These are phyloP conservation scores for Podiceps cristatus DNA, from an alignment of 2,113 vertebrate genomes.

Conservation along the genomic window DNA sequence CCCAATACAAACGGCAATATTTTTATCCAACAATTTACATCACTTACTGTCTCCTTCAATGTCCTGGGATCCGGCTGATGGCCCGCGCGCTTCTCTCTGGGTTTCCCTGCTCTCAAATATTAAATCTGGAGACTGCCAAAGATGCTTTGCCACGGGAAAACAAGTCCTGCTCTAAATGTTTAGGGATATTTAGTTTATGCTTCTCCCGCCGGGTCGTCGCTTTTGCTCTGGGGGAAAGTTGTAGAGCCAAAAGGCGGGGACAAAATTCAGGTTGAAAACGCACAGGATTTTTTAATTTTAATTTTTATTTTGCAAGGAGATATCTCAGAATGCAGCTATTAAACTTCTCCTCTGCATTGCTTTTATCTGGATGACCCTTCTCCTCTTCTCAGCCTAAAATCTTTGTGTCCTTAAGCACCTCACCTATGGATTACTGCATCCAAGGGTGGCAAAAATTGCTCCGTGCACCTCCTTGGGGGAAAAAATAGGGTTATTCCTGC, in stretches of 20 bases:
- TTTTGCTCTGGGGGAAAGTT: neutral
- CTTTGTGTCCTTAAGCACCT: neutral
- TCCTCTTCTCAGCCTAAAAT: neutral
- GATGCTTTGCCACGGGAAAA: neutral
- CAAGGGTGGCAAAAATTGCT: neutral
- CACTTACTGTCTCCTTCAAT: conserved; percentile 42
- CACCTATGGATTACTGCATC: neutral
- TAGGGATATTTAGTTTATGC: neutral
- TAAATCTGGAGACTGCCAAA: conserved; percentile 8
- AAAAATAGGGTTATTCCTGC: neutral
- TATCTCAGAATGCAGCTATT: accelerated
- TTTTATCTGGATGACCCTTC: neutral
- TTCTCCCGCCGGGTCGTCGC: accelerated
- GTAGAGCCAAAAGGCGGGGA: neutral
- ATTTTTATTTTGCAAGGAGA: neutral
- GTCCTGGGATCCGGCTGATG: neutral
- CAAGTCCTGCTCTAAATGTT: neutral
- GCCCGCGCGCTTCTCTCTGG: neutral
- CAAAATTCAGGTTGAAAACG: neutral
- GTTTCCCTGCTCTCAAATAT: neutral
- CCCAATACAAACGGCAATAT: neutral
- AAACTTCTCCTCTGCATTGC: no score
- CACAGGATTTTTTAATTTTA: neutral
- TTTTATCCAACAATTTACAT: conserved; percentile 34
- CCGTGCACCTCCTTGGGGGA: neutral